phyloP scores from a whole-genome alignment of 2,113 vertebrate genomes.

The Mirza zaza region DNA sequence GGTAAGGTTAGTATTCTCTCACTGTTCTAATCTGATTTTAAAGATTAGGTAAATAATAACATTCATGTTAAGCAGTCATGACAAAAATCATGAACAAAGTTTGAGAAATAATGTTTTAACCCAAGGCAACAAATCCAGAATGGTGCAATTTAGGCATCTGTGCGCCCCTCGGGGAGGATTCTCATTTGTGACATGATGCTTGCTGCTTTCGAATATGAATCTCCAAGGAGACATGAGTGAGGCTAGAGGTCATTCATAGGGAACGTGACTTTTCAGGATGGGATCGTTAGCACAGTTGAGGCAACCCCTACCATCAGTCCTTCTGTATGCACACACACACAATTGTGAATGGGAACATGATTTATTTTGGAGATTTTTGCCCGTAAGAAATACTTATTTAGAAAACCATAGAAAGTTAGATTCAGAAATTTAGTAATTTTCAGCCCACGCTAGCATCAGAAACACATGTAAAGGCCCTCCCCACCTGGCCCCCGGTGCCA shows the following conservation, averaged over 20 bases:
- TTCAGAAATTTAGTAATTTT: neutral
- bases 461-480: neutral
- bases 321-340: too few relatives aligned
- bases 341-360: neutral
- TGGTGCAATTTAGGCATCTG: neutral
- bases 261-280: neutral
- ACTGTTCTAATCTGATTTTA: neutral
- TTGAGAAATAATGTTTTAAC: neutral
- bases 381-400: neutral
- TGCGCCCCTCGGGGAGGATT: neutral
- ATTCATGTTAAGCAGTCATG: neutral
- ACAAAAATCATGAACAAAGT: neutral
- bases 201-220: neutral
- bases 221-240: neutral
- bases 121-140: neutral
- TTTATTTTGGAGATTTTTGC: neutral
- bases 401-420: neutral
- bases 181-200: neutral
- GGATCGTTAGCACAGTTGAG: neutral
- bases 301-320: neutral
- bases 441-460: neutral
- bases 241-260: neutral
- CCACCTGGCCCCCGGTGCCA: accelerated
- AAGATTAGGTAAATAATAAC: neutral
- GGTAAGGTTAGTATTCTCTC: neutral